Base-by-base conservation (phyloP, 2,113 vertebrate species). In the Pipa parva region DNA sequence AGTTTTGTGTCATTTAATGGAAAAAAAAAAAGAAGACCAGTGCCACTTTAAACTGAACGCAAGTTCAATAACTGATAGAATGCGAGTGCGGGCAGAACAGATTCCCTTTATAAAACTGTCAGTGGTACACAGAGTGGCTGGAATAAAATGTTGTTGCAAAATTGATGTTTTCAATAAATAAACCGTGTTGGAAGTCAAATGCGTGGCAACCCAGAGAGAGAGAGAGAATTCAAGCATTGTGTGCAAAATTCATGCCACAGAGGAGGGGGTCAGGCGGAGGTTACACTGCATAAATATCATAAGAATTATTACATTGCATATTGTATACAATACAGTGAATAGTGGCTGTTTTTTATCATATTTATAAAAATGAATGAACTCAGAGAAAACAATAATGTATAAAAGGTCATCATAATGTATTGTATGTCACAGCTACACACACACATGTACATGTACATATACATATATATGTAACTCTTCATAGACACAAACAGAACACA, bases 161-260 rank as follows among this genome's bases (percentile, higher is more conserved):
- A 69, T 60, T 59, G 65, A 69, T 69, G 65, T 69, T 52, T 69
- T 69, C 65, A 69, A 69, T 69, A 69, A 69, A 69, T 69, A 69
- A 69, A 48, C 65, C 25, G 51, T 60, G 65, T 60, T 69, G 65
- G 65, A 69, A 69, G 56, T 69, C 56, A 69, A 52, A 59, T 25
- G 8, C 39, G 42, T 12, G 31, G 55, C 42, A 68, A 7, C 29
- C 27, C 33, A n/a, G 29, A n/a, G 55, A 49, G 39, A 49, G 39
- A 42, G 39, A 33, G 49, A 15, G 31, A 28, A 58, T 17, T 52
- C 24, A n/a, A 26, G 25, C 57, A 49, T 26, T 12, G 57, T 52
- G 65, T 50, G 65, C 57, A 52, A 60, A 60, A 69, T 69, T 60
- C 33, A 60, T 60, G 65, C 29, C 46, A 49, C 46, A 27, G 46